phyloP scores from a whole-genome alignment of 2,113 vertebrate genomes.

The Protomyctophum bolini region DNA sequence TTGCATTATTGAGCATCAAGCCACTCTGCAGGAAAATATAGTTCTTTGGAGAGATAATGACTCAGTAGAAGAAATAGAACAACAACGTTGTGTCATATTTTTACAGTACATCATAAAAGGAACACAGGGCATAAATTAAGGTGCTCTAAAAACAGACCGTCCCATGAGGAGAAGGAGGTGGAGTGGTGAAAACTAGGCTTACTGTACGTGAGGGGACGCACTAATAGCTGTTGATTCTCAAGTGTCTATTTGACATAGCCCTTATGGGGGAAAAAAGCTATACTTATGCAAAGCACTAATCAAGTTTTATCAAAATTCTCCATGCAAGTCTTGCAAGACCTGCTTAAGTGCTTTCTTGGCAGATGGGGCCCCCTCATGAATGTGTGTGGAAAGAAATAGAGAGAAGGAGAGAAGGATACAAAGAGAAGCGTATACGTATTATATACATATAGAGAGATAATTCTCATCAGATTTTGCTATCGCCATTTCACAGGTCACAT shows the following conservation, averaged over 20 bases:
- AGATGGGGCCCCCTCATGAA: conserved; percentile 50
- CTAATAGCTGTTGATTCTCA: conserved; percentile 61
- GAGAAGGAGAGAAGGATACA: background rate
- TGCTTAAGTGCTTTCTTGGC: conserved; percentile 74
- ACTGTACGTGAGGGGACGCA: conserved; percentile 40
- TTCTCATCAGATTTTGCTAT: conserved; percentile 57
- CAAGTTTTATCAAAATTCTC: conserved; percentile 64
- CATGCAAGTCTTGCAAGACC: conserved; percentile 58
- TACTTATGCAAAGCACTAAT: conserved; percentile 62
- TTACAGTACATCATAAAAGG: conserved; percentile 47
- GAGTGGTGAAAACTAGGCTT: conserved; percentile 48
- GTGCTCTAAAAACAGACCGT: conserved; percentile 36
- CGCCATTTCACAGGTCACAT: conserved; percentile 36
- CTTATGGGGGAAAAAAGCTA: conserved; percentile 57
- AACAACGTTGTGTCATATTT: conserved; percentile 46
- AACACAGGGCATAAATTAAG: conserved; percentile 43
- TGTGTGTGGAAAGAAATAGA: background rate
- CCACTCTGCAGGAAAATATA: conserved; percentile 49
- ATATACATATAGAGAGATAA: conserved; percentile 21
- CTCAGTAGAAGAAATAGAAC: conserved; percentile 40
- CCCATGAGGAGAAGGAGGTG: conserved; percentile 40
- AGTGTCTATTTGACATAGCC: conserved; percentile 60
- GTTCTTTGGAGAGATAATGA: conserved; percentile 53
- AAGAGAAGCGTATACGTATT: conserved; percentile 11
- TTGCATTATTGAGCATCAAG: conserved; percentile 66